Evolutionary conservation across 1,140 invertebrate species (phyloP).

Genomic region (Drosophila pandora): DNA sequence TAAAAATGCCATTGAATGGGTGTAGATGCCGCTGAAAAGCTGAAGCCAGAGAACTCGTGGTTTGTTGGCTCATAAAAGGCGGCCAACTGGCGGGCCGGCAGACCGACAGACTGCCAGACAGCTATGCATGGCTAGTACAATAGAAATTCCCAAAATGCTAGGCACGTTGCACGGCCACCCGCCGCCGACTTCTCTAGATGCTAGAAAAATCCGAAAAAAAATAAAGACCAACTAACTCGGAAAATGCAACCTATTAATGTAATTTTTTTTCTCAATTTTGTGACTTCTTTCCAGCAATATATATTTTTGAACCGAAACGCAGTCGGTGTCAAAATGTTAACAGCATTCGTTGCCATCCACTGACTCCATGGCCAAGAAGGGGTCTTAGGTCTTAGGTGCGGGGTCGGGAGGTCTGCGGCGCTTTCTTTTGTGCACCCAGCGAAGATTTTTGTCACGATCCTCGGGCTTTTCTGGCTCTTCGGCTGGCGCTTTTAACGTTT

Average conservation of each 20-base stretch:
- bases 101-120: too few species aligned
- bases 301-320: slow-evolving; percentile 59
- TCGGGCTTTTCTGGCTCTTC: slow-evolving; percentile 6
- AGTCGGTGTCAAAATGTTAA: slow-evolving; percentile 76
- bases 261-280: slow-evolving; percentile 32
- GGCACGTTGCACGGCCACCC: slow-evolving; percentile 51
- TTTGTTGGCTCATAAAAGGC: slow-evolving; percentile 60
- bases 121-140: slow-evolving; percentile 64
- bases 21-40: slow-evolving; percentile 36
- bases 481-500: slow-evolving; percentile 65
- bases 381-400: slow-evolving; percentile 28
- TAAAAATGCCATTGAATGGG: slow-evolving; percentile 78
- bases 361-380: slow-evolving; percentile 16
- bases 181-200: slow-evolving; percentile 20
- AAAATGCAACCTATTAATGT: slow-evolving; percentile 70
- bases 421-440: slow-evolving; percentile 70
- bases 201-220: slow-evolving; percentile 22
- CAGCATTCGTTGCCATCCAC: slow-evolving; percentile 47
- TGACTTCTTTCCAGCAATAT: slow-evolving; percentile 20
- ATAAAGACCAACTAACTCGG: slow-evolving; percentile 34
- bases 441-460: slow-evolving; percentile 75
- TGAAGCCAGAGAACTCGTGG: slow-evolving; percentile 30
- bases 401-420: slow-evolving; percentile 45
- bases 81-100: slow-evolving; percentile 56
- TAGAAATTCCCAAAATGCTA: slow-evolving; percentile 59